Conservation (phyloP, 2,888 invertebrate species). For the Dorcus parallelipipedus region DNA sequence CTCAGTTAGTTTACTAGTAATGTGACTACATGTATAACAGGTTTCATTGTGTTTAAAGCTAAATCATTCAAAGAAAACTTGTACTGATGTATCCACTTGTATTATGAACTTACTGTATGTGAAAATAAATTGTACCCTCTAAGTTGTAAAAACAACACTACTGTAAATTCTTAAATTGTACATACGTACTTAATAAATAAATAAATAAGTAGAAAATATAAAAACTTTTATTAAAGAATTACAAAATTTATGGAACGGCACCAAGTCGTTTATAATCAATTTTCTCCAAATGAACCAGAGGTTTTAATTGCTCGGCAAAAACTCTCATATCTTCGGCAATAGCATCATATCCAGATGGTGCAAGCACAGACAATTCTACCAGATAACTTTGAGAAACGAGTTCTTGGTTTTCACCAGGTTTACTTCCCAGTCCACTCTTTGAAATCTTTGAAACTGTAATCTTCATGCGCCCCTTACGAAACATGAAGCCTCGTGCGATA, state of each 20-base stretch:
- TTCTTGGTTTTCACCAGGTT: conserved; percentile 68
- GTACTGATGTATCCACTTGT: too few species aligned
- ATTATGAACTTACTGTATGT: too few species aligned
- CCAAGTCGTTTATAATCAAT: conserved; percentile 80
- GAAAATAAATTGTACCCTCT: too few species aligned
- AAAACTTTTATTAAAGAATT: neutral
- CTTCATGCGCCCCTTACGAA: conserved; percentile 95
- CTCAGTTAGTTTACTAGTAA: too few species aligned
- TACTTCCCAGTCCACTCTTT: conserved; percentile 67
- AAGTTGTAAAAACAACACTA: too few species aligned
- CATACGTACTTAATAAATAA: neutral
- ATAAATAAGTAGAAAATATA: conserved; percentile 21
- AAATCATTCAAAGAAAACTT: too few species aligned
- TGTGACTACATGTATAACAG: too few species aligned
- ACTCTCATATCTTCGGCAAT: conserved; percentile 94
- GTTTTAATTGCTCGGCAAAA: conserved; percentile 91
- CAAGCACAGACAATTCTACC: conserved; percentile 87
- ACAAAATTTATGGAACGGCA: conserved; percentile 28
- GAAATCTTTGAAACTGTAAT: conserved; percentile 93
- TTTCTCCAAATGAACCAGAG: conserved; percentile 88
- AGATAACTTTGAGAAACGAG: conserved; percentile 89
- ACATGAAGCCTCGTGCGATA: conserved; percentile 89
- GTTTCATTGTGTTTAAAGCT: too few species aligned
- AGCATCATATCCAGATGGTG: conserved; percentile 89
- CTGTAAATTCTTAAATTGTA: neutral